Base-by-base conservation (phyloP, 2,888 invertebrate genomes). In the Antheraea assamensis region DNA sequence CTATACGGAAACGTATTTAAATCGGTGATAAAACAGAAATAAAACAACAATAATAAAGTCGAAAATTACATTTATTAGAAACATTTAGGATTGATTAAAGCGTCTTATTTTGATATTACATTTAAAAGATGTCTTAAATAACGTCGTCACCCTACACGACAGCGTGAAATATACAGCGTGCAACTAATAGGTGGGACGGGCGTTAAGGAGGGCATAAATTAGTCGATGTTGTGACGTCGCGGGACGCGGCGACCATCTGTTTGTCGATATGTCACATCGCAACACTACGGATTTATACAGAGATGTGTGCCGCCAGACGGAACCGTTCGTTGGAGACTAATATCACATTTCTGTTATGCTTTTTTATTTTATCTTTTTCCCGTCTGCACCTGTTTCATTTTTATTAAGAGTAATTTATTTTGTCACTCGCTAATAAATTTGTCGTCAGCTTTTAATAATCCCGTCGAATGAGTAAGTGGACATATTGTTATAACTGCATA, bases 171-270 rank as follows among this genome's bases (percentile, higher is more conserved):
- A 92, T 92, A 88, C 87, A 88, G 91, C 87, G 91, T 92, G 92
- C 91, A 90, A 88, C 92, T 94, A 94, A 94, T 93, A 93, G 93
- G 92, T 90, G 92, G 92, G 92, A 88, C 91, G 92, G 88, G 93
- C 90, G 93, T 92, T 93, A 94, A 93, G 93, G 88, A 90, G 91
- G 86, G 88, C 91, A 94, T 95, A 95, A 94, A 95, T 94, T 93
- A 94, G 90, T 83, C 84, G 88, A 87, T 93, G 94, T 93, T 94
- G 91, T 94, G 94, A 94, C 93, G 92, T 87, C 86, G 85, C 87
- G 83, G 80, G 82, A 82, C 89, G 84, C 85, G 78, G 81, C 81
- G 85, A 84, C 92, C 94, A 94, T 94, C 93, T 95, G 94, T 94
- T 93, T 92, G 88, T 92, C 93, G 92, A 93, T 94, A 93, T 92